phyloP scores from a whole-genome alignment of 2,113 vertebrate genomes.

The Semnornis frantzii region DNA sequence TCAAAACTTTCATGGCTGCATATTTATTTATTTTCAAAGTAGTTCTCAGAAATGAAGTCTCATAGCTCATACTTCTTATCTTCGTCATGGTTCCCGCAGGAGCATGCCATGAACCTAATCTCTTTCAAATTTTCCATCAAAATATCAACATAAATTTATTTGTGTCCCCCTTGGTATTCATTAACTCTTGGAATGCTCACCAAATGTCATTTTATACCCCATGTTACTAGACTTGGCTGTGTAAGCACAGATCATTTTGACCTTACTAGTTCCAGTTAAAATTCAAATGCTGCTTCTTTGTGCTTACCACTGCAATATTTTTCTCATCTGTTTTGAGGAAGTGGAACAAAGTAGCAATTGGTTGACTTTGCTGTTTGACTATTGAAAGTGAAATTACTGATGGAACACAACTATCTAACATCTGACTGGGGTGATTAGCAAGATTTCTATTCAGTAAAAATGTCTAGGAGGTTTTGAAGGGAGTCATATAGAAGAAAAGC shows the following conservation, averaged over 20 bases:
- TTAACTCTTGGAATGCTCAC: slow-evolving; percentile 41
- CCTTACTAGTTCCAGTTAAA: slow-evolving; percentile 16
- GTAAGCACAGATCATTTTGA: slow-evolving; percentile 12
- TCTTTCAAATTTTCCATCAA: slow-evolving; percentile 56
- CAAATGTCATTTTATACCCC: background rate
- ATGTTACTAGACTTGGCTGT: background rate
- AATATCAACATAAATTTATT: slow-evolving; percentile 47
- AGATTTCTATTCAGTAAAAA: background rate
- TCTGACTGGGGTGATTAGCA: background rate
- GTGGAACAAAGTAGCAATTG: slow-evolving; percentile 20
- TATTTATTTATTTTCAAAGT: background rate
- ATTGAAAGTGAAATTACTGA: background rate
- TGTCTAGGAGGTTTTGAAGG: background rate
- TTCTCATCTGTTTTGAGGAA: slow-evolving; percentile 1
- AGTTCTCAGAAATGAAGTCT: slow-evolving; percentile 32
- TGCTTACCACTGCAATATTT: background rate
- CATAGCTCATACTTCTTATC: slow-evolving; percentile 26
- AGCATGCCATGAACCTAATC: background rate
- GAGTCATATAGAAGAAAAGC: background rate
- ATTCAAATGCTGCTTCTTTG: slow-evolving; percentile 21
- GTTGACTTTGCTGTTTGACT: slow-evolving; percentile 36
- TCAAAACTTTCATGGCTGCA: background rate
- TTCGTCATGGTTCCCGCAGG: slow-evolving; percentile 29
- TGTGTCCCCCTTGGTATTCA: slow-evolving; percentile 32
- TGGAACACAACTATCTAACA: background rate